Evolutionary conservation across 2,888 invertebrate genomes (phyloP).

Genomic region (Eilema griseolum): DNA sequence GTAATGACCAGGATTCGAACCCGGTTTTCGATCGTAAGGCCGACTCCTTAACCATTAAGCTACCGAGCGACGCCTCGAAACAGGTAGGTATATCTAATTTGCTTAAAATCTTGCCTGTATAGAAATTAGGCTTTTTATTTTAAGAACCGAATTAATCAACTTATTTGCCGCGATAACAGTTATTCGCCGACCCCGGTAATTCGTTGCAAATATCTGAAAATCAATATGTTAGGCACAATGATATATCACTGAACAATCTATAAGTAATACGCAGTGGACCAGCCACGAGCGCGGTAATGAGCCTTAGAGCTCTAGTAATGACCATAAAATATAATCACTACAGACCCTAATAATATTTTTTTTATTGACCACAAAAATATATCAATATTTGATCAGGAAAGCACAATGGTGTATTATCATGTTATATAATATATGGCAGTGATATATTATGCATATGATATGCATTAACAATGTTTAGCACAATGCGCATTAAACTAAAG

Average conservation of each 20-base stretch:
- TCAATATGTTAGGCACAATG: neutral
- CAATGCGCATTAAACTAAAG: no score
- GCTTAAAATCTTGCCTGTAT: no score
- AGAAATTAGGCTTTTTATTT: neutral
- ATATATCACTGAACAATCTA: no score
- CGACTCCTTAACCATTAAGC: no score
- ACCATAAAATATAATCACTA: no score
- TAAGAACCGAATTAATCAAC: neutral
- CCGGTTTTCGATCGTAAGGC: no score
- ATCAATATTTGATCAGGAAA: neutral
- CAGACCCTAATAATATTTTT: neutral
- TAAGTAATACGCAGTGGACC: neutral
- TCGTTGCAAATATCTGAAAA: neutral
- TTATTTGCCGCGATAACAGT: neutral
- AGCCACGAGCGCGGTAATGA: neutral
- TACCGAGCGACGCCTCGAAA: no score
- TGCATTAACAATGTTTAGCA: no score
- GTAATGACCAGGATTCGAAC: no score
- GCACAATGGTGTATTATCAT: neutral
- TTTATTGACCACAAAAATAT: no score
- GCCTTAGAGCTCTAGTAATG: no score
- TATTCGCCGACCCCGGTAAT: neutral
- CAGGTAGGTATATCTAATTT: no score
- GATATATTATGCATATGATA: neutral
- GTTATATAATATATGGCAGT: neutral